Percentiles rank a stretch among this genome's conserved stretches.
phyloP scores from a whole-genome alignment of 2,113 vertebrate genomes.

The Chionodraco myersi region DNA sequence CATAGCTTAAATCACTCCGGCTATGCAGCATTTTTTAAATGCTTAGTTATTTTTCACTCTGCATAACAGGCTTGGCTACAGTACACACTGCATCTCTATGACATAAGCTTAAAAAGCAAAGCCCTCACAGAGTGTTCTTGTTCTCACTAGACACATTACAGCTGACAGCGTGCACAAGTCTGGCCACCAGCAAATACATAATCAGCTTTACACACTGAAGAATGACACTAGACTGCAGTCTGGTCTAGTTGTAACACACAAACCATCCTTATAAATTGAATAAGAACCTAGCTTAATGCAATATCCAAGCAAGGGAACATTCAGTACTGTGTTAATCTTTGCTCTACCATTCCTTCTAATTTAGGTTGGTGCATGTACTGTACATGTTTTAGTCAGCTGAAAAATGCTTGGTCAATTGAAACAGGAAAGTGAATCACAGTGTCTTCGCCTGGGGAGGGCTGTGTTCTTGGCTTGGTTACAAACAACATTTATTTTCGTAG shows the following conservation, averaged over 20 bases:
- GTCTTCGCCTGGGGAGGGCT: background rate
- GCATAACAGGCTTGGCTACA: background rate
- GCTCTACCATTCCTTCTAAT: conserved; percentile 41
- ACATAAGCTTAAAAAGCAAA: background rate
- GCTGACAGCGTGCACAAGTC: conserved; percentile 10
- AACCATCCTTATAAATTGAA: conserved; percentile 32
- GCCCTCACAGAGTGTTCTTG: conserved; percentile 13
- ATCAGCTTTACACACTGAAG: background rate
- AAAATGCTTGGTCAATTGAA: conserved; percentile 59
- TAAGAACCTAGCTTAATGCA: conserved; percentile 7
- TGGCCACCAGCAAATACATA: background rate
- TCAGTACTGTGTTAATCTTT: conserved; percentile 23
- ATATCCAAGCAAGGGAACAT: conserved; percentile 50
- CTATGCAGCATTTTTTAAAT: background rate
- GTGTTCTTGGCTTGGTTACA: conserved; percentile 11
- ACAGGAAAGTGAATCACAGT: conserved; percentile 43
- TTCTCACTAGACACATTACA: background rate
- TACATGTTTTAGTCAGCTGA: conserved; percentile 16
- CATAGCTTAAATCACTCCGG: background rate
- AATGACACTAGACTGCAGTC: background rate
- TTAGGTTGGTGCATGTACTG: conserved; percentile 7
- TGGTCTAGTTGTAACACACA: background rate
- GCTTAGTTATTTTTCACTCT: background rate
- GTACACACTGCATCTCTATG: background rate
- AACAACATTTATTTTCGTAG: background rate